Conservation (phyloP, 2,113 vertebrate genomes). For the Gnathonemus longibarbis region DNA sequence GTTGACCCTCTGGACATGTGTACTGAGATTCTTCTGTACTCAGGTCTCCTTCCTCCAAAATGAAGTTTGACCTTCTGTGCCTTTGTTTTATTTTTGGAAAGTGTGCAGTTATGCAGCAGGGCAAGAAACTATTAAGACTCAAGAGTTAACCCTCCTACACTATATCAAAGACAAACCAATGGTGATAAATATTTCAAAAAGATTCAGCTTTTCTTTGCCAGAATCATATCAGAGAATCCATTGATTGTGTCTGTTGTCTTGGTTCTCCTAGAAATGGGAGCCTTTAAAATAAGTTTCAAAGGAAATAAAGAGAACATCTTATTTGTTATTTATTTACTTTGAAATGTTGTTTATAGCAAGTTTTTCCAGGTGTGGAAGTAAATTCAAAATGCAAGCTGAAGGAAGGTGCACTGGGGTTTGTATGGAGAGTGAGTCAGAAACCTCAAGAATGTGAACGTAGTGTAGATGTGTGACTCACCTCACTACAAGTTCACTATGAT, state of each 20-base stretch:
- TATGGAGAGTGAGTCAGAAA: background rate
- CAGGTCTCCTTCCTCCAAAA: slow-evolving; percentile 33
- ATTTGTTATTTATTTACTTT: slow-evolving; percentile 3
- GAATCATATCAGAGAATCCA: slow-evolving; percentile 19
- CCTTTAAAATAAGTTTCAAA: background rate
- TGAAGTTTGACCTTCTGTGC: slow-evolving; percentile 33
- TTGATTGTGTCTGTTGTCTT: slow-evolving; percentile 20
- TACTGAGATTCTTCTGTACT: background rate
- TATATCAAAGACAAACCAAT: slow-evolving; percentile 38
- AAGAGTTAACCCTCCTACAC: slow-evolving; percentile 20
- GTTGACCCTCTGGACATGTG: slow-evolving; percentile 17
- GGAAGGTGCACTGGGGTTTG: background rate
- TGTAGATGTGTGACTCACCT: background rate
- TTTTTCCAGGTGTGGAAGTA: background rate
- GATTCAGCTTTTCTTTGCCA: slow-evolving; percentile 28
- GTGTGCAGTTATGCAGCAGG: slow-evolving; percentile 25
- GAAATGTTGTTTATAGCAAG: background rate
- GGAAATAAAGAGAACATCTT: background rate
- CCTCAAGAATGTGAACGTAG: background rate
- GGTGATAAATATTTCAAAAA: slow-evolving; percentile 50
- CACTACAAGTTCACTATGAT: background rate
- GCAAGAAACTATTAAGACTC: slow-evolving; percentile 41
- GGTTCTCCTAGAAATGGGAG: background rate
- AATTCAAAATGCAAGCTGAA: background rate
- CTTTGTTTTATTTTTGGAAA: slow-evolving; percentile 35